These are phyloP conservation scores for Trididemnum nubilum DNA, from an alignment of 23 tunicate species.

Conservation along the genomic window DNA sequence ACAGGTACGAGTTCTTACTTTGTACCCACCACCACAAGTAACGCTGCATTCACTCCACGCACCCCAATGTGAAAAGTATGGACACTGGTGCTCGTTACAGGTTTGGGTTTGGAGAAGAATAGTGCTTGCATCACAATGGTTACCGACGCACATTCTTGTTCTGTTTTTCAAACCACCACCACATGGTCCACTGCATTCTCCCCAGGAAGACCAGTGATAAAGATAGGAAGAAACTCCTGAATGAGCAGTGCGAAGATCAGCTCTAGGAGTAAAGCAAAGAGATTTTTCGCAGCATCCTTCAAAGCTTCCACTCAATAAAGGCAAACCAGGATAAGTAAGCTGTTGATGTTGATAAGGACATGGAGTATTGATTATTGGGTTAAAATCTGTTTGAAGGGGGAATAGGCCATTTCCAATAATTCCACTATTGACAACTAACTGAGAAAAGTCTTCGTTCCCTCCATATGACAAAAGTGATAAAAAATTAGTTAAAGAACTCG, in stretches of 20 bases:
- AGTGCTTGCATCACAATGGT: neutral
- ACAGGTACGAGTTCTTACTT: conserved; percentile 7
- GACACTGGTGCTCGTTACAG: conserved; percentile 6
- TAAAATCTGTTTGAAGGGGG: no score
- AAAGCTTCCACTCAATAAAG: conserved; percentile 27
- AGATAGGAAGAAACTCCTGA: conserved; percentile 36
- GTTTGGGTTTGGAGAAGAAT: neutral
- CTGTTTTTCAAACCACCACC: conserved; percentile 35
- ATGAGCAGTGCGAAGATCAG: neutral
- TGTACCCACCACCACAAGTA: conserved; percentile 26
- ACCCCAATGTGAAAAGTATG: neutral
- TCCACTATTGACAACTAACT: no score
- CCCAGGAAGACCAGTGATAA: conserved; percentile 19
- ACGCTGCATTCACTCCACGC: neutral
- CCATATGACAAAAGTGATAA: no score
- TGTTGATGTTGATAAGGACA: conserved; percentile 23
- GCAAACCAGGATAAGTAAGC: conserved; percentile 17
- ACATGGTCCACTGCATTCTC: conserved; percentile 21
- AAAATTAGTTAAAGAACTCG: no score
- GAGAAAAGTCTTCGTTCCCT: no score
- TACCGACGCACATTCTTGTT: conserved; percentile 9
- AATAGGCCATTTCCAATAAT: no score
- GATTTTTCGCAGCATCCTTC: conserved; percentile 44
- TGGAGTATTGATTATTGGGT: neutral
- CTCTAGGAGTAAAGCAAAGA: conserved; percentile 22